phyloP scores from a whole-genome alignment of 2,888 invertebrate genomes.

The Macaria notata region DNA sequence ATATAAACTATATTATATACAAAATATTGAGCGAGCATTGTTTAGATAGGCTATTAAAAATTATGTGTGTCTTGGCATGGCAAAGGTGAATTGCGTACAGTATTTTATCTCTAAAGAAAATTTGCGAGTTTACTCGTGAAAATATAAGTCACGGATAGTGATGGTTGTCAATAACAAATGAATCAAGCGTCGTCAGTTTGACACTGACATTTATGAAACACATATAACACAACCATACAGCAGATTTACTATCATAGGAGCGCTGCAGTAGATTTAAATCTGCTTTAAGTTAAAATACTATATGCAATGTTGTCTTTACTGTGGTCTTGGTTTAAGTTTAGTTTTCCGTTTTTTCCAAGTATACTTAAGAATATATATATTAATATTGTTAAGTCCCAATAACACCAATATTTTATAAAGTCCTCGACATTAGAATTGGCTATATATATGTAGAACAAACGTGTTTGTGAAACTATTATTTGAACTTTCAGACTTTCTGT shows the following conservation, averaged over 20 bases:
- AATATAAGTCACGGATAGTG: no score
- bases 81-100: no score
- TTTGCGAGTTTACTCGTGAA: no score
- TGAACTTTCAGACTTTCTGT: constrained; percentile 38
- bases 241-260: no score
- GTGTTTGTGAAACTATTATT: constrained; percentile 22
- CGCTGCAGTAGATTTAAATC: no score
- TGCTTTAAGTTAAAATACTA: no score
- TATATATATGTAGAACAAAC: constrained; percentile 22
- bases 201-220: no score
- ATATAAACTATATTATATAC: constrained; percentile 63
- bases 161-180: no score
- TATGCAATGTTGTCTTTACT: no score
- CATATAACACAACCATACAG: no score
- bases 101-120: no score
- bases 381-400: constrained; percentile 40
- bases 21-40: constrained; percentile 54
- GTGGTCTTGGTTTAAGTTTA: constrained; percentile 11
- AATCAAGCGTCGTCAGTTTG: no score
- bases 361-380: constrained; percentile 27
- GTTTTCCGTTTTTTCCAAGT: constrained; percentile 22
- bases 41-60: constrained; percentile 69
- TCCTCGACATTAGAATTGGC: constrained; percentile 32
- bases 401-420: constrained; percentile 42
- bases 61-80: constrained; percentile 24